phyloP scores from a whole-genome alignment of 2,888 invertebrate genomes.

The Hermodice carunculata region DNA sequence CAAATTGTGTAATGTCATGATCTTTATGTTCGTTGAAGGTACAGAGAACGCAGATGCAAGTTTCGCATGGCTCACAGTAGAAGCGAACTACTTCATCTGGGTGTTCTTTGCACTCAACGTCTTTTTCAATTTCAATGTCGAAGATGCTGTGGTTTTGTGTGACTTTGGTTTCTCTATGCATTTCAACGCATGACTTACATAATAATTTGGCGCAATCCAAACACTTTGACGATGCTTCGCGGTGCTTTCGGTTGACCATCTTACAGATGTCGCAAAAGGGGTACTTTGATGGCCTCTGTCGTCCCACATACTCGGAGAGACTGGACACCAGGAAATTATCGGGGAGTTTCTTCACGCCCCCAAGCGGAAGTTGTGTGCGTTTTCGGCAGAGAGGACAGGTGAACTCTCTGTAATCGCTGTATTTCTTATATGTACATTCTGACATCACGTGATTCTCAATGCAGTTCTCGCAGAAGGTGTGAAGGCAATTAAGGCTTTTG shows the following conservation, averaged over 20 bases:
- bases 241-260: slow-evolving; percentile 63
- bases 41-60: slow-evolving; percentile 69
- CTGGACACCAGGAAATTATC: slow-evolving; percentile 70
- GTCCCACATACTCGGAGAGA: slow-evolving; percentile 64
- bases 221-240: slow-evolving; percentile 69
- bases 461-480: slow-evolving; percentile 69
- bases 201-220: slow-evolving; percentile 70
- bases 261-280: slow-evolving; percentile 70
- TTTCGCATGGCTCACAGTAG: slow-evolving; percentile 70
- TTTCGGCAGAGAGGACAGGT: slow-evolving; percentile 70
- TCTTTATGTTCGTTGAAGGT: slow-evolving; percentile 67
- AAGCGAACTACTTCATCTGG: slow-evolving; percentile 68
- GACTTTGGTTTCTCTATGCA: slow-evolving; percentile 68
- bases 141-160: slow-evolving; percentile 69
- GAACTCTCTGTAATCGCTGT: slow-evolving; percentile 69
- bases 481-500: slow-evolving; percentile 69
- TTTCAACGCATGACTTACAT: slow-evolving; percentile 66
- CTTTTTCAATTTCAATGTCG: slow-evolving; percentile 70
- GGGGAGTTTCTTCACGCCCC: slow-evolving; percentile 70
- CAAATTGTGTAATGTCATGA: slow-evolving; percentile 51
- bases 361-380: slow-evolving; percentile 69
- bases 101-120: slow-evolving; percentile 70
- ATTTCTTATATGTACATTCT: slow-evolving; percentile 69
- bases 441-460: slow-evolving; percentile 69
- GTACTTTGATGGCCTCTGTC: slow-evolving; percentile 66